Conservation (phyloP, 2,888 invertebrate genomes). For the Branchipolynoe longqiensis region DNA sequence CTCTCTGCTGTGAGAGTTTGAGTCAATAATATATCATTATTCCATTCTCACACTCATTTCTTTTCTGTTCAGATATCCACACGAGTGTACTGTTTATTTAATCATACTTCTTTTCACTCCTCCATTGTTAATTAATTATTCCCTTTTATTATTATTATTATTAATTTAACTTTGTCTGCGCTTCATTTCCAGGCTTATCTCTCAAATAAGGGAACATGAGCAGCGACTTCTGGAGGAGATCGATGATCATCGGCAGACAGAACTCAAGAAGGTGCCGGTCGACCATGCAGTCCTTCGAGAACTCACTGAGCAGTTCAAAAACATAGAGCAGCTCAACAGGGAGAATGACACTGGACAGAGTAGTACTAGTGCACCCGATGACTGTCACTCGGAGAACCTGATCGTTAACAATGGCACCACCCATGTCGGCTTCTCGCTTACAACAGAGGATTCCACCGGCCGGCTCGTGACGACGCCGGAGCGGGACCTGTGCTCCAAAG, state of each 20-base stretch:
- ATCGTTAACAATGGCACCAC: neutral
- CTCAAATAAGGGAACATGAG: constrained; percentile 33
- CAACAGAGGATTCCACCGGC: neutral
- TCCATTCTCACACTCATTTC: neutral
- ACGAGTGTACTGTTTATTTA: too few relatives aligned
- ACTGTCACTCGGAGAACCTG: neutral
- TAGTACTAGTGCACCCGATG: neutral
- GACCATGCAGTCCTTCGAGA: neutral
- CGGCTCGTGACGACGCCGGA: neutral
- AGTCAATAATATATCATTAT: too few relatives aligned
- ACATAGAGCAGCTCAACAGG: neutral
- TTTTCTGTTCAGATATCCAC: neutral
- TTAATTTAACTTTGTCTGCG: neutral
- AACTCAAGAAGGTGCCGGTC: constrained; percentile 31
- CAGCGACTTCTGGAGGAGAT: constrained; percentile 31
- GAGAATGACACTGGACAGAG: neutral
- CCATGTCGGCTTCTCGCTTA: neutral
- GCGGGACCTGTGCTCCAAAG: neutral
- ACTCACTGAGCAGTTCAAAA: neutral
- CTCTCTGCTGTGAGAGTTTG: too few relatives aligned
- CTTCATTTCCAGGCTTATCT: neutral
- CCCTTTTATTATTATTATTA: too few relatives aligned
- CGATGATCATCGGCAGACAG: constrained; percentile 23
- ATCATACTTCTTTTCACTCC: too few relatives aligned
- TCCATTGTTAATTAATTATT: too few relatives aligned